These are phyloP conservation scores for Crocuta crocuta DNA, from an alignment of 2,113 vertebrate species.

Conservation along the genomic window DNA sequence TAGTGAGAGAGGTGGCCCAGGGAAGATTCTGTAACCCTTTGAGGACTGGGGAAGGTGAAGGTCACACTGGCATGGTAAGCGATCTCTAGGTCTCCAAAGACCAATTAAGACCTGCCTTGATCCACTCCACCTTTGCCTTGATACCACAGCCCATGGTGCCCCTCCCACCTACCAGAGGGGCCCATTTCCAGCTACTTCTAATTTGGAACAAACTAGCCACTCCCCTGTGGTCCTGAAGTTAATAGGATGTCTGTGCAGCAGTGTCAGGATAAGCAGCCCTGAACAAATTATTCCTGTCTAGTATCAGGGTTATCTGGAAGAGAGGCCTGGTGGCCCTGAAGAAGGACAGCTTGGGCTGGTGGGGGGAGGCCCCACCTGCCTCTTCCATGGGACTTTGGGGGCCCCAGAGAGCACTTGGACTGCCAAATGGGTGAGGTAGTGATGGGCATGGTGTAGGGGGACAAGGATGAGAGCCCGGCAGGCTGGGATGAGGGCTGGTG, in stretches of 20 bases:
- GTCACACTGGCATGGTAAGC: neutral
- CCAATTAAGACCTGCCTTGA: neutral
- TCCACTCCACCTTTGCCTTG: neutral
- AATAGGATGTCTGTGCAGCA: constrained; percentile 11
- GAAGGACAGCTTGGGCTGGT: neutral
- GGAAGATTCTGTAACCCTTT: neutral
- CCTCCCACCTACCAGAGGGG: neutral
- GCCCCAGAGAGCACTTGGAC: neutral
- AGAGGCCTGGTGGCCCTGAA: neutral
- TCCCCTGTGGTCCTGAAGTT: constrained; percentile 58
- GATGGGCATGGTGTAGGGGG: neutral
- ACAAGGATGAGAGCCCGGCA: rapidly evolving
- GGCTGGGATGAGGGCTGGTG: neutral
- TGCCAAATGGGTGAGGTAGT: neutral
- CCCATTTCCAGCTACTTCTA: constrained; percentile 68
- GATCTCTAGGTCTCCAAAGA: neutral
- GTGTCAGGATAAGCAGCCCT: constrained; percentile 18
- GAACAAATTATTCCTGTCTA: constrained; percentile 45
- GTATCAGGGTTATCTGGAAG: neutral
- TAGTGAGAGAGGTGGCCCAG: neutral
- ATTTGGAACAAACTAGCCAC: constrained; percentile 40
- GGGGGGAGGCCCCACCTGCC: neutral
- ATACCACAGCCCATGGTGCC: rapidly evolving
- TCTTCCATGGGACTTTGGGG: too few relatives aligned
- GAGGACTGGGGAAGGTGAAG: neutral